Evolutionary conservation across 1,140 invertebrate genomes (phyloP).

Genomic region (Spodoptera litura): DNA sequence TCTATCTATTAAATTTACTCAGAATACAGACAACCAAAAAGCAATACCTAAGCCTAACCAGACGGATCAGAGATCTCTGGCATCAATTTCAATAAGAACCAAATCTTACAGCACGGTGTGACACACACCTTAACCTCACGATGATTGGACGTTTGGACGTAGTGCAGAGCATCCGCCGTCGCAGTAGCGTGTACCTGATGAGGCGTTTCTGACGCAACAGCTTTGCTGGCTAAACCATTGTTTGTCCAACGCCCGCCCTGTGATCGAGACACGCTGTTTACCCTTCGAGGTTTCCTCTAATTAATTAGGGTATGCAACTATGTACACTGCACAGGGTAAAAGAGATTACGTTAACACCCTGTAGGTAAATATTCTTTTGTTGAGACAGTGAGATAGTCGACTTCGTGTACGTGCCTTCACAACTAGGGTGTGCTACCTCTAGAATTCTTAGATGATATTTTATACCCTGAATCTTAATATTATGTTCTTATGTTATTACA

Average conservation of each 20-base stretch:
- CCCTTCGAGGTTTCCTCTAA: constrained; percentile 49
- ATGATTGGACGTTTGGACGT: constrained; percentile 56
- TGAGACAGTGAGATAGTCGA: neutral
- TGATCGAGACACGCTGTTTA: constrained; percentile 51
- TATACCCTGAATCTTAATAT: no score
- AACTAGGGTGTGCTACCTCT: no score
- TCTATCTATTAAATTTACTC: no score
- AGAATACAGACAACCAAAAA: no score
- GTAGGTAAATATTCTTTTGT: neutral
- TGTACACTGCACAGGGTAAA: constrained; percentile 1
- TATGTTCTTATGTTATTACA: no score
- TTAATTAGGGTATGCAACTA: constrained; percentile 38
- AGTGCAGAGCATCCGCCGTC: constrained; percentile 25
- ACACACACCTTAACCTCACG: constrained; percentile 47
- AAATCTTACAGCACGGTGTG: constrained; percentile 47
- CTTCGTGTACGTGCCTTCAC: no score
- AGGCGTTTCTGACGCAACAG: constrained; percentile 57
- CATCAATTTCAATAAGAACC: no score
- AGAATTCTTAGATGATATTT: no score
- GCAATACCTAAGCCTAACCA: no score
- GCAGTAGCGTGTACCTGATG: constrained; percentile 57
- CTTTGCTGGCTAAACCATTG: constrained; percentile 61
- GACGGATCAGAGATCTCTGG: no score
- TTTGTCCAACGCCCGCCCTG: constrained; percentile 59
- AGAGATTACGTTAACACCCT: neutral